Conservation (phyloP, 2,888 invertebrate genomes). For the Limnephilus lunatus region DNA sequence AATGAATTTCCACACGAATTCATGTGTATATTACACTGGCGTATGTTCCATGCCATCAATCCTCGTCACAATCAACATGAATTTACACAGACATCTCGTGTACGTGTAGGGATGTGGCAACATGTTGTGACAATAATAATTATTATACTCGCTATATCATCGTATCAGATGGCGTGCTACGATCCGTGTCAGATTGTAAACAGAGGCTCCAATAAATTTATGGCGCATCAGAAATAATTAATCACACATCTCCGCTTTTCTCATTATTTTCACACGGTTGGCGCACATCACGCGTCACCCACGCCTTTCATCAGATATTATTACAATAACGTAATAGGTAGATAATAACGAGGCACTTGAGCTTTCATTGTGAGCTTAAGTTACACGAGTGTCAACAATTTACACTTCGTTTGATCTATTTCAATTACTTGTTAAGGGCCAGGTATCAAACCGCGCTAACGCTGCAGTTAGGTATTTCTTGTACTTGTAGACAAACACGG, state of each 20-base stretch:
- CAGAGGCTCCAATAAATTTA: background rate
- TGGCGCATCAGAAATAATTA: background rate
- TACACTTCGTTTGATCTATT: background rate
- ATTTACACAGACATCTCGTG: background rate
- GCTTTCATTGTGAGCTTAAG: background rate
- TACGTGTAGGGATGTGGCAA: background rate
- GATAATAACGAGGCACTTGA: background rate
- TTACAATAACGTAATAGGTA: background rate
- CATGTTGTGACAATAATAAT: background rate
- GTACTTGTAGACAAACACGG: too few species aligned
- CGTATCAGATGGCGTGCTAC: background rate
- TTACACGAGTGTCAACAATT: background rate
- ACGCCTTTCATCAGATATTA: background rate
- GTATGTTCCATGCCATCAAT: background rate
- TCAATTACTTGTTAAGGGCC: background rate
- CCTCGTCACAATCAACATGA: background rate
- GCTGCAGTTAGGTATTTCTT: too few species aligned
- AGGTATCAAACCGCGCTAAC: too few species aligned
- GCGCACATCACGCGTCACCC: background rate
- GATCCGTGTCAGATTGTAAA: background rate
- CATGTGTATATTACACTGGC: background rate
- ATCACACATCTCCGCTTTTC: background rate
- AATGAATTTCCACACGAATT: background rate
- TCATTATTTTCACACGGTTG: constrained; percentile 2
- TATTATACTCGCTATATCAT: background rate